A percentile compares a stretch with the other conserved stretches of the same genome.
Conservation (phyloP, 2,888 invertebrate genomes). For the Drosophila austrosaltans region DNA sequence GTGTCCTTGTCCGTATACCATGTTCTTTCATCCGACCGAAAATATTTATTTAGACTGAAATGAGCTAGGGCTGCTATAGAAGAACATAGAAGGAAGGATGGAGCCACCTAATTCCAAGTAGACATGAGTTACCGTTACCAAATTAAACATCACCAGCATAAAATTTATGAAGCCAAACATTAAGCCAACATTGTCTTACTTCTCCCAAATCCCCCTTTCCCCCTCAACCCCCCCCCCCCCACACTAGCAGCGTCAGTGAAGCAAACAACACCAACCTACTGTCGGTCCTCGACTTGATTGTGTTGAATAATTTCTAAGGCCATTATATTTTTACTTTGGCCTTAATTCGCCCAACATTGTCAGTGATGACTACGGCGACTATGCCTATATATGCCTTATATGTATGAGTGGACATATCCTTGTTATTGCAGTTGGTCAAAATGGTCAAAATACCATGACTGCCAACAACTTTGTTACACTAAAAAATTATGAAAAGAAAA, state of each 20-base stretch:
- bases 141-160: slow-evolving; percentile 79
- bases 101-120: slow-evolving; percentile 62
- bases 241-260: background rate
- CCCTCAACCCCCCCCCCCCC: background rate
- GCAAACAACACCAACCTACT: background rate
- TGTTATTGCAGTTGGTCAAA: slow-evolving; percentile 11
- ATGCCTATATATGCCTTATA: background rate
- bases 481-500: background rate
- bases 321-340: slow-evolving; percentile 37
- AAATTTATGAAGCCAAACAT: slow-evolving; percentile 78
- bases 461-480: background rate
- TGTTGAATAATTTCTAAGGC: slow-evolving; percentile 37
- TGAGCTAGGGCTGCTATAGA: slow-evolving; percentile 32
- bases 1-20: slow-evolving; percentile 42
- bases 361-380: background rate
- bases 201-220: background rate
- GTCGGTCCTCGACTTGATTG: slow-evolving; percentile 3
- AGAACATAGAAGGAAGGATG: background rate
- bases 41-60: slow-evolving; percentile 57
- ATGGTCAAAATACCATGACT: background rate
- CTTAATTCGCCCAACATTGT: slow-evolving; percentile 8
- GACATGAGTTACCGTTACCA: slow-evolving; percentile 74
- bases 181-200: slow-evolving; percentile 40
- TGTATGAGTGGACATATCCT: slow-evolving; percentile 4
- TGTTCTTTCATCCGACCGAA: slow-evolving; percentile 40